Base-by-base conservation (phyloP, 2,113 vertebrate genomes). In the Poeciliopsis occidentalis region DNA sequence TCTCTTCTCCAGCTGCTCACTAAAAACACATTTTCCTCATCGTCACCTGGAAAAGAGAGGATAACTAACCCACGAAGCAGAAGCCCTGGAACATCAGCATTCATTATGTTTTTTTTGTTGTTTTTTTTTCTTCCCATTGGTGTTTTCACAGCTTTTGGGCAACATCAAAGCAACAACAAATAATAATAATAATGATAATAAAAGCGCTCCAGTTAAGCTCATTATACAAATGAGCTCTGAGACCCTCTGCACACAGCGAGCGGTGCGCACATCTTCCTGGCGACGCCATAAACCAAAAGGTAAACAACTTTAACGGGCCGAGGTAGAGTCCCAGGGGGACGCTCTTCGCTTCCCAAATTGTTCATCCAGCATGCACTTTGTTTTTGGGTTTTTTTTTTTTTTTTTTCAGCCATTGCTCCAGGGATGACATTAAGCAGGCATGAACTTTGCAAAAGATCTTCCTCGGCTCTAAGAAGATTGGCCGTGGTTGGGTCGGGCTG, bases 161-260 rank as follows among this genome's bases (percentile, higher is more conserved):
- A 54, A 86, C 85, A 86, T 87, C 80, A 90, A 89, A 86, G 86
- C 51, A 57, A 57, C 2, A n/a, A 10, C 24, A 57, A 57, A 57
- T 24, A 51, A 51, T 37, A 37, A 24, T 2, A 54, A 54, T 37
- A 11, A 37, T 12, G 10, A 37, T 37, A 10, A 57, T 8, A 32
- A 29, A 37, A 51, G 65, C 24, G 32, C 76, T 67, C 32, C 1
- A 17, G 67, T 71, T 69, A 82, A 89, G 87, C 87, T 88, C 76
- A 84, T 92, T 89, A 89, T n/a, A 85, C 69, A 85, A 90, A 92
- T 73, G 71, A 86, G 81, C 84, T 80, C 65, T 66, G 75, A 75
- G 70, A 70, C 31, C 74, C 3, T 10, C 41, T 54, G 67, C 60
- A 37, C 64, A 67, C 71, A 70, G 31, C 0, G 3, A 72, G 73